Evolutionary conservation across 2,797 vertebrate genomes (phyloP).

Genomic region (Botia almorhae): DNA sequence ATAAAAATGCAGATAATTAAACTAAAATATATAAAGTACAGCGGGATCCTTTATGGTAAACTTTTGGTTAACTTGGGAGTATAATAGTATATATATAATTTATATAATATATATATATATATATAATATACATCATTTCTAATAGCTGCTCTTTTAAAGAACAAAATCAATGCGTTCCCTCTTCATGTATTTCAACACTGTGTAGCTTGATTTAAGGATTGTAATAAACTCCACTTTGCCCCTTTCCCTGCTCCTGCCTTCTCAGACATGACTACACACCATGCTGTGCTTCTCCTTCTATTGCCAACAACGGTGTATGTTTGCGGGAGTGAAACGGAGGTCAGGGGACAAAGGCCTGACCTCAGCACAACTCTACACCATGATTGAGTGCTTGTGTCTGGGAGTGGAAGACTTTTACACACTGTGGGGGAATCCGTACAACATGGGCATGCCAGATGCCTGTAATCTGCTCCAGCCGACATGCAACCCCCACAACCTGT

Average conservation of each 20-base stretch:
- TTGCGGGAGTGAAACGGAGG: constrained; percentile 50
- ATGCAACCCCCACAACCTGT: constrained; percentile 50
- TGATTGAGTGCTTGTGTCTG: constrained; percentile 65
- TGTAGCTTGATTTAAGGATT: constrained; percentile 63
- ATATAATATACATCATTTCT: no score
- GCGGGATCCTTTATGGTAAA: neutral
- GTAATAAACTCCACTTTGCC: constrained; percentile 52
- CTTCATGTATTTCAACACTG: constrained; percentile 25
- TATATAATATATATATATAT: no score
- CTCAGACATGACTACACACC: constrained; percentile 37
- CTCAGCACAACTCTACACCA: constrained; percentile 22
- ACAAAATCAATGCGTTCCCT: constrained; percentile 14
- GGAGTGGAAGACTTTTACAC: constrained; percentile 27
- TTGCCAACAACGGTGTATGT: constrained; percentile 61
- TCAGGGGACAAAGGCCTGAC: constrained; percentile 43
- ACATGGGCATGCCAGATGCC: constrained; percentile 56
- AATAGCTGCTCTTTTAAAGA: no score
- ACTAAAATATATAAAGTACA: neutral
- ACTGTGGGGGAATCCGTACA: constrained; percentile 26
- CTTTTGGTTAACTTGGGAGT: constrained; percentile 23
- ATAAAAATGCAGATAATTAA: no score
- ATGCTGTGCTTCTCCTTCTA: constrained; percentile 50
- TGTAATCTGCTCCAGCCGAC: constrained; percentile 56
- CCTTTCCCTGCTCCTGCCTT: constrained; percentile 44
- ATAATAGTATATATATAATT: neutral